Conservation (phyloP, 2,113 vertebrate genomes). For the Gopherus evgoodei region DNA sequence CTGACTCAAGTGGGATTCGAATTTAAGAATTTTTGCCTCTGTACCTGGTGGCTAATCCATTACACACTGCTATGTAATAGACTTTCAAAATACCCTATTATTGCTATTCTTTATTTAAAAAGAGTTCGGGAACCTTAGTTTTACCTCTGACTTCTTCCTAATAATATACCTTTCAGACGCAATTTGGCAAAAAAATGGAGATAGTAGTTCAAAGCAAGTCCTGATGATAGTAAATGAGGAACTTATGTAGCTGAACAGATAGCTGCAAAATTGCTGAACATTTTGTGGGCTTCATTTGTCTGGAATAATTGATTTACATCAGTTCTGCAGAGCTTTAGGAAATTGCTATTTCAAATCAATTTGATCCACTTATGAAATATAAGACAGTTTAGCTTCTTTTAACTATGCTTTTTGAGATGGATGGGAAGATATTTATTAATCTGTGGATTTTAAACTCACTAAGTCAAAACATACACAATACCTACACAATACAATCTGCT, state of each 20-base stretch:
- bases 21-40: not conserved
- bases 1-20: not conserved
- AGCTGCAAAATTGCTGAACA: constrained; percentile 26
- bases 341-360: constrained; percentile 65
- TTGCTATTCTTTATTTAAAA: not conserved
- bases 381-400: constrained; percentile 59
- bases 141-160: constrained; percentile 26
- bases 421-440: not conserved
- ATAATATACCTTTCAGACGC: not conserved
- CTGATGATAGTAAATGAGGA: constrained; percentile 36
- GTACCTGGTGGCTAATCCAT: not conserved
- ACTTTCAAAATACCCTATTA: not conserved
- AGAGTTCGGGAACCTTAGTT: not conserved
- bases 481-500: not conserved
- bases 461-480: not conserved
- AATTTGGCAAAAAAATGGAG: constrained; percentile 12
- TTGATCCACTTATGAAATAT: constrained; percentile 55
- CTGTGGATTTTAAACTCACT: constrained; percentile 52
- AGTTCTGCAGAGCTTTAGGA: constrained; percentile 55
- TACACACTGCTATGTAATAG: not conserved
- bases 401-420: constrained; percentile 22
- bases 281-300: constrained; percentile 41
- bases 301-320: constrained; percentile 66
- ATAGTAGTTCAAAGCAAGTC: not conserved
- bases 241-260: not conserved